Conservation (phyloP, 2,113 vertebrate species). For the Mormyrus iriodes region DNA sequence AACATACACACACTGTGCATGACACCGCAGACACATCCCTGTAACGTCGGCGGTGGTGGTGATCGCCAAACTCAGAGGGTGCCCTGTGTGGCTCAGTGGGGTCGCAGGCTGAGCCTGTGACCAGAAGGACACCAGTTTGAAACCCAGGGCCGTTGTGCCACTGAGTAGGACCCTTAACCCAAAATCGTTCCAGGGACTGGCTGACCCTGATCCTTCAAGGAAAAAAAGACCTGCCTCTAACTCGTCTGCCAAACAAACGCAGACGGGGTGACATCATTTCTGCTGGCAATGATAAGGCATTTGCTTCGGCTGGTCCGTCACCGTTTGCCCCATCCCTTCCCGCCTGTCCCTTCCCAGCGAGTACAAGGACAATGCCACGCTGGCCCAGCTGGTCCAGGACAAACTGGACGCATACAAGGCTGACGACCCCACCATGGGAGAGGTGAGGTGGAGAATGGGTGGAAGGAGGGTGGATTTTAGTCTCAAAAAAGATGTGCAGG, state of each 20-base stretch:
- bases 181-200: neutral
- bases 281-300: neutral
- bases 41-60: neutral
- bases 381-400: conserved; percentile 95
- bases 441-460: conserved; percentile 63
- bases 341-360: conserved; percentile 46
- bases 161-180: too few relatives aligned
- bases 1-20: neutral
- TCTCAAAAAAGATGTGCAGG: neutral
- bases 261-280: neutral
- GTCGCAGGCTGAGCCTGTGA: neutral
- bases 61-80: too few relatives aligned
- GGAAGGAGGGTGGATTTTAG: neutral
- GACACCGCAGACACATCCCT: neutral
- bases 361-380: conserved; percentile 84
- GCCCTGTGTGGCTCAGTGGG: neutral
- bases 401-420: conserved; percentile 97
- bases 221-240: neutral
- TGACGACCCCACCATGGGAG: conserved; percentile 92
- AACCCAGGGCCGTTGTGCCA: neutral
- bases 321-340: neutral
- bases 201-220: neutral
- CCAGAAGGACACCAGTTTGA: neutral
- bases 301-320: neutral
- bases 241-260: too few relatives aligned